phyloP scores from a whole-genome alignment of 2,888 invertebrate species.

The Malthinus seriepunctatus region DNA sequence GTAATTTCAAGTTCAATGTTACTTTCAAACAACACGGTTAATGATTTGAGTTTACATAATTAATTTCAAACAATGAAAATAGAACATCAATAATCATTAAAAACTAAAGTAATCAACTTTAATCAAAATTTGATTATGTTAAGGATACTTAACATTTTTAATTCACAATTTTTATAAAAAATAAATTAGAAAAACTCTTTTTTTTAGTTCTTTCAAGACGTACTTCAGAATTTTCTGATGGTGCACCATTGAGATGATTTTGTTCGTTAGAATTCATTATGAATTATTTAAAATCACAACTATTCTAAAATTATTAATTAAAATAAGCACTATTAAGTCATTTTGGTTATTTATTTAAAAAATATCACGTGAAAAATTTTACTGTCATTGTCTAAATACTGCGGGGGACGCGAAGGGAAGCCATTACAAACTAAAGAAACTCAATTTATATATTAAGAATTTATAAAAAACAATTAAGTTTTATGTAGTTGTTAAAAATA shows the following conservation, averaged over 20 bases:
- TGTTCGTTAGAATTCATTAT: constrained; percentile 64
- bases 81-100: too few species aligned
- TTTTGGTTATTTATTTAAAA: constrained; percentile 39
- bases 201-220: constrained; percentile 14
- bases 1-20: constrained; percentile 4
- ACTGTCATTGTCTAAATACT: constrained; percentile 67
- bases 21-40: background rate
- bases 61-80: too few species aligned
- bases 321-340: constrained; percentile 35
- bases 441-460: constrained; percentile 14
- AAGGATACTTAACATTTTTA: constrained; percentile 3
- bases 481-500: constrained; percentile 24
- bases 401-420: constrained; percentile 71
- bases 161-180: constrained; percentile 10
- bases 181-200: background rate
- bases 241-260: constrained; percentile 59
- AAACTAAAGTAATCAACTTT: too few species aligned
- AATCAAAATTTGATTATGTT: too few species aligned
- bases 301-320: constrained; percentile 40
- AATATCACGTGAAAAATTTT: constrained; percentile 56
- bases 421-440: constrained; percentile 59
- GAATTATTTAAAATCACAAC: constrained; percentile 33
- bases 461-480: background rate
- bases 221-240: constrained; percentile 41
- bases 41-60: too few species aligned